Conservation (phyloP, 2,797 vertebrate genomes). For the Amblyopsis hoosieri region DNA sequence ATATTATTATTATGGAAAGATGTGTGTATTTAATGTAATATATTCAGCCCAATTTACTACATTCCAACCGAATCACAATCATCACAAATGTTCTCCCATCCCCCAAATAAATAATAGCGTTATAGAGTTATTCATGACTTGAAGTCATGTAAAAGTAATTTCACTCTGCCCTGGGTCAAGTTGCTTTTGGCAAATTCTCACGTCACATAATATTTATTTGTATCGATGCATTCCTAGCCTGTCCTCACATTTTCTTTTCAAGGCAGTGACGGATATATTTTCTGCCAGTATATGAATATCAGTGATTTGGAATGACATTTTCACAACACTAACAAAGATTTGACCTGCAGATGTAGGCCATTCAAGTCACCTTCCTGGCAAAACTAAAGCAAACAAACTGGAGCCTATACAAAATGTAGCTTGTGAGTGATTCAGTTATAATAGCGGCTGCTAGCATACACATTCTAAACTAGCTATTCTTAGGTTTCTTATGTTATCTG, state of each 20-base stretch:
- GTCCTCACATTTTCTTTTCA: background rate
- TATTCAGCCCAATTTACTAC: no score
- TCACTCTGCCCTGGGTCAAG: slow-evolving; percentile 15
- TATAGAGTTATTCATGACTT: slow-evolving; percentile 33
- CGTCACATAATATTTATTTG: slow-evolving; percentile 45
- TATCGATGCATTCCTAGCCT: slow-evolving; percentile 21
- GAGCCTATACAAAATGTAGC: no score
- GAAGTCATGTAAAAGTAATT: slow-evolving; percentile 20
- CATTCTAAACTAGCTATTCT: no score
- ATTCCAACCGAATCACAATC: no score
- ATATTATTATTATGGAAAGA: no score
- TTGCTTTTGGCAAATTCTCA: slow-evolving; percentile 15
- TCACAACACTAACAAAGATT: slow-evolving; percentile 7
- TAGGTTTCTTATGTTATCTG: no score
- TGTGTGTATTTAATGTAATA: no score
- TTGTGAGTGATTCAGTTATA: no score
- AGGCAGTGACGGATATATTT: slow-evolving; percentile 8
- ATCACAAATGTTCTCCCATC: background rate
- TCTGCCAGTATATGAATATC: background rate
- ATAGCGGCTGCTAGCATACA: no score
- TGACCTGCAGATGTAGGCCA: background rate
- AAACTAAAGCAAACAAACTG: no score
- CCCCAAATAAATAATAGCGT: slow-evolving; percentile 54
- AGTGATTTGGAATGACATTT: slow-evolving; percentile 1
- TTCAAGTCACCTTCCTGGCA: background rate